Conservation (phyloP, 2,113 vertebrate genomes). For the Chascanopsetta lugubris region DNA sequence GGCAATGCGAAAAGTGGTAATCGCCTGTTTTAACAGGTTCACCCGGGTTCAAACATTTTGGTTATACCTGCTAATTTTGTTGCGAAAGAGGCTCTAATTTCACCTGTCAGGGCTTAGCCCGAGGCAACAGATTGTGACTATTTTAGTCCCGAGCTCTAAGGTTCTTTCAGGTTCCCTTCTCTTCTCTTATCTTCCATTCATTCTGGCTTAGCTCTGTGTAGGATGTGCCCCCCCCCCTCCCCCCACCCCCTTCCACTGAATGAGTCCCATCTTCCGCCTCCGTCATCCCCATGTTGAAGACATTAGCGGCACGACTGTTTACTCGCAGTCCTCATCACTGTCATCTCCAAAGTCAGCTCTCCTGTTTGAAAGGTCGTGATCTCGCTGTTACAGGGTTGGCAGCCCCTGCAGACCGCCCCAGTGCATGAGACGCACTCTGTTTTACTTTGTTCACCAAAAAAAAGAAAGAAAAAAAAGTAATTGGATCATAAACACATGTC, state of each 20-base stretch:
- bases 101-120: constrained; percentile 40
- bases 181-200: constrained; percentile 44
- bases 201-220: constrained; percentile 46
- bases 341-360: constrained; percentile 83
- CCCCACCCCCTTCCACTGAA: constrained; percentile 6
- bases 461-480: constrained; percentile 64
- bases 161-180: constrained; percentile 42
- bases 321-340: constrained; percentile 67
- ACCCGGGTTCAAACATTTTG: no score
- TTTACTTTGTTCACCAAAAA: constrained; percentile 54
- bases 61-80: no score
- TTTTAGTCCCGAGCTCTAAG: constrained; percentile 42
- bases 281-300: constrained; percentile 45
- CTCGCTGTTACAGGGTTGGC: constrained; percentile 48
- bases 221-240: constrained; percentile 27
- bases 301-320: constrained; percentile 60
- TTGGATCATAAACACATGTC: constrained; percentile 62
- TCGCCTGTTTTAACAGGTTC: no score
- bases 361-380: constrained; percentile 83
- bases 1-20: no score
- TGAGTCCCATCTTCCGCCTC: constrained; percentile 19
- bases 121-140: constrained; percentile 48
- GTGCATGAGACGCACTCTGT: constrained; percentile 37
- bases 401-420: constrained; percentile 58
- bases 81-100: no score